Base-by-base conservation (phyloP, 2,888 invertebrate genomes). In the Parnassius glacialis region DNA sequence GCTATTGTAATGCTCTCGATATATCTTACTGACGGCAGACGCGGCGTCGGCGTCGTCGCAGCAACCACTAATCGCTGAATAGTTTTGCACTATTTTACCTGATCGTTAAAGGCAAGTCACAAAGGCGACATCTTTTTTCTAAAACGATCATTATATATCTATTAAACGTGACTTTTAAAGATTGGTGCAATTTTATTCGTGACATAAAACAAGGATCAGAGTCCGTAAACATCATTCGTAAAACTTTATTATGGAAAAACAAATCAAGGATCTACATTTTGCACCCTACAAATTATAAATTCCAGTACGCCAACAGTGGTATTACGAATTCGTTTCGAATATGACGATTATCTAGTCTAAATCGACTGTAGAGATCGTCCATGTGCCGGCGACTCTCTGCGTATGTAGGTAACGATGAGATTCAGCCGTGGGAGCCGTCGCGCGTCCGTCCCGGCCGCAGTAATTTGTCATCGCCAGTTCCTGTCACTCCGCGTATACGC, bases 1-100 rank as follows among this genome's bases (percentile, higher is more conserved):
- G 87, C 79, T 88, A 89, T 89, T 90, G 88, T 89, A 90, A 90
- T 90, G 88, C 83, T 86, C 89, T 85, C 84, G 80, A 90, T 90
- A 87, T 89, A 90, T 81, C 81, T 81, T 80, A 75, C 81, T 64
- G 74, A 74, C 71, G 74, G 82, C 79, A 90, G 90, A 90, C 90
- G 81, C 80, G 74, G 75, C 76, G 90, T 80, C 86, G 78, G 65
- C 78, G 75, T 65, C 75, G 75, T 71, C 73, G 69, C 65, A 62
- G 65, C 68, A 67, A 64, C 66, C 54, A 61, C 59, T 59, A 55
- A 57, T 61, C 61, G 55, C 65, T 56, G 52, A 60, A 62, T 65
- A 43, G 43, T 45, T 52, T 54, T 44, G 43, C 43, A 50, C 64
- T 68, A 67, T 64, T 34, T 65, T 52, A 67, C 66, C 66, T 59